Conservation (phyloP, 2,797 vertebrate species). For the Glossophaga mutica region DNA sequence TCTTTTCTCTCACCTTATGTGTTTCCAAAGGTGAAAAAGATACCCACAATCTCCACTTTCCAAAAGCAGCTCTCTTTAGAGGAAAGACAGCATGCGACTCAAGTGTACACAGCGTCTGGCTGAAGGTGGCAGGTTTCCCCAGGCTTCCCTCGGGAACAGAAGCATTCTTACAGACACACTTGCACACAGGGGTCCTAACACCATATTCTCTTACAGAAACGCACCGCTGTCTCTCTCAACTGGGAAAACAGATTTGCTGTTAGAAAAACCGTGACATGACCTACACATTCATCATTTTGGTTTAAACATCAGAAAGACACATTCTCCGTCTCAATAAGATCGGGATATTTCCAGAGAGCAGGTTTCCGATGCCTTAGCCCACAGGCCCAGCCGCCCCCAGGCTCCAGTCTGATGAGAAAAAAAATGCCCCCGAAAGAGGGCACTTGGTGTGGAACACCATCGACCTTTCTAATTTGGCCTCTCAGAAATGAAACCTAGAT, state of each 20-base stretch:
- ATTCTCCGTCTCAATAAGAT: background rate
- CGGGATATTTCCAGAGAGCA: conserved; percentile 22
- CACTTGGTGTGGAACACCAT: conserved; percentile 28
- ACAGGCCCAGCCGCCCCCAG: background rate
- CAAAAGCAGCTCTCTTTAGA: conserved; percentile 60
- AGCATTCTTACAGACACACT: conserved; percentile 64
- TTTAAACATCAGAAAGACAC: conserved; percentile 68
- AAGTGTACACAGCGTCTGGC: conserved; percentile 31
- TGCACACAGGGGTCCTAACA: conserved; percentile 71
- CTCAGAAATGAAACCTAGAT: conserved; percentile 58
- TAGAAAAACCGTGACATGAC: conserved; percentile 37
- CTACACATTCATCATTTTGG: conserved; percentile 73
- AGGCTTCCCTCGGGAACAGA: conserved; percentile 61
- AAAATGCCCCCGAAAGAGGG: conserved; percentile 48
- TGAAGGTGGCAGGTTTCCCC: conserved; percentile 46
- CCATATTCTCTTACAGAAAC: conserved; percentile 69
- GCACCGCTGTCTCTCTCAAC: conserved; percentile 69
- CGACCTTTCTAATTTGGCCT: conserved; percentile 55
- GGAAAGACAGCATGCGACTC: conserved; percentile 61
- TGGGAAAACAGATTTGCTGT: conserved; percentile 50
- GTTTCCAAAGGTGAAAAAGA: conserved; percentile 77
- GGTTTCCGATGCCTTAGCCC: background rate
- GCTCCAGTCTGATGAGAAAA: conserved; percentile 53
- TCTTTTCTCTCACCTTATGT: conserved; percentile 71
- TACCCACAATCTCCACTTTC: conserved; percentile 49